Evolutionary conservation across 2,797 vertebrate genomes (phyloP).

Genomic region (Sebastes dallii): DNA sequence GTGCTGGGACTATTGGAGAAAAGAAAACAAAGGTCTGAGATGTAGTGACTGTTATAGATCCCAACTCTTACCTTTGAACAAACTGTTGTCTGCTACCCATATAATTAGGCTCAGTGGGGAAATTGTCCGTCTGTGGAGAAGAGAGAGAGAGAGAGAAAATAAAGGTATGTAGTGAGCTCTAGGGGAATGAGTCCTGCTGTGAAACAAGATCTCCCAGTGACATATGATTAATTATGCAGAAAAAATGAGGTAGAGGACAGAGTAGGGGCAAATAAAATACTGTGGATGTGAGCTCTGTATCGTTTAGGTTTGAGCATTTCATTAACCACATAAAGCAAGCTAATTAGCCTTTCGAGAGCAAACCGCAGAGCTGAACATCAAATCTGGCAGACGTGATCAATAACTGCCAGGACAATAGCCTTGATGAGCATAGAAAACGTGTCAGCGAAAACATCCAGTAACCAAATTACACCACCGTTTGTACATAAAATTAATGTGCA

Average conservation of each 20-base stretch:
- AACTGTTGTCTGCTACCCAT: constrained; percentile 99
- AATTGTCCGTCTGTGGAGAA: constrained; percentile 99
- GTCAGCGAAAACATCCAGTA: constrained; percentile 16
- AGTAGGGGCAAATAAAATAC: constrained; percentile 12
- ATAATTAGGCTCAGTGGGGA: constrained; percentile 99
- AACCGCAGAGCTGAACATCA: constrained; percentile 84
- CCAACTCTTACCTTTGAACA: constrained; percentile 99
- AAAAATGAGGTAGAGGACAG: constrained; percentile 35
- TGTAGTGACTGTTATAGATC: constrained; percentile 84
- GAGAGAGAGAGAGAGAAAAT: constrained; percentile 53
- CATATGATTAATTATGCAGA: constrained; percentile 92
- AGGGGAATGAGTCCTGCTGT: constrained; percentile 88
- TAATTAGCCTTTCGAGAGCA: constrained; percentile 87
- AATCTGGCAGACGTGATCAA: constrained; percentile 70
- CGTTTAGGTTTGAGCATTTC: constrained; percentile 87
- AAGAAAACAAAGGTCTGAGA: constrained; percentile 69
- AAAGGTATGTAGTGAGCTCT: constrained; percentile 70
- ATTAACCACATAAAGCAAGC: constrained; percentile 86
- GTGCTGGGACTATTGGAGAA: constrained; percentile 22
- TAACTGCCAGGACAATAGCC: constrained; percentile 39
- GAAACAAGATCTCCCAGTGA: constrained; percentile 90
- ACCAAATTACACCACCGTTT: constrained; percentile 21
- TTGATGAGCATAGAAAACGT: constrained; percentile 46
- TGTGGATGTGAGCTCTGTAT: constrained; percentile 71
- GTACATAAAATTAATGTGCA: constrained; percentile 33